Percentiles rank a stretch among this genome's conserved stretches.
phyloP scores from a whole-genome alignment of 2,888 invertebrate species.

The Lapara coniferarum region DNA sequence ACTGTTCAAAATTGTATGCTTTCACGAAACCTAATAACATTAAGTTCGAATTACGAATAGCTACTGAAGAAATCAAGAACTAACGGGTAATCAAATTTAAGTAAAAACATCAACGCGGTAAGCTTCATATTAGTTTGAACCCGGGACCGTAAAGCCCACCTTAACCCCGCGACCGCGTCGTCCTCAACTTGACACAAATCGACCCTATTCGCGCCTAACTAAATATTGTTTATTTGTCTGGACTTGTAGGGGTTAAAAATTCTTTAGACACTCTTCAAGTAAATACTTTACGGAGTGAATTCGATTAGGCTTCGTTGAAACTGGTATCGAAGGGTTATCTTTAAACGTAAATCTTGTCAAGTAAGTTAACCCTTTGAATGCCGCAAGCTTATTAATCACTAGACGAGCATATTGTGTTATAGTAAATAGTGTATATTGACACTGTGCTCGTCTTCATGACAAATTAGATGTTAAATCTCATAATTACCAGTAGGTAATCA shows the following conservation, averaged over 20 bases:
- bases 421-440: no score
- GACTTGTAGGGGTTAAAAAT: constrained; percentile 2
- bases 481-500: no score
- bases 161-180: not conserved
- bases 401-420: no score
- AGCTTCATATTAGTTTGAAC: not conserved
- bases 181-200: constrained; percentile 11
- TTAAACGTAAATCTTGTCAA: not conserved
- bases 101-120: not conserved
- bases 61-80: not conserved
- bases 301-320: not conserved
- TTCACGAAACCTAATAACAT: no score
- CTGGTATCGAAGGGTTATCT: constrained; percentile 3
- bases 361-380: not conserved
- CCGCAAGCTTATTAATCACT: no score
- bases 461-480: no score
- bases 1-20: no score
- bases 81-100: not conserved
- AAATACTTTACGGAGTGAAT: not conserved
- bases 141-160: not conserved
- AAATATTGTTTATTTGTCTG: constrained; percentile 22
- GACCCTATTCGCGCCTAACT: constrained; percentile 12
- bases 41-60: not conserved
- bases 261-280: constrained; percentile 2
- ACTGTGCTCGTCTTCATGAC: no score